Percentiles rank a stretch among this genome's conserved stretches.
Conservation (phyloP, 2,888 invertebrate genomes). For the Papilio demoleus region DNA sequence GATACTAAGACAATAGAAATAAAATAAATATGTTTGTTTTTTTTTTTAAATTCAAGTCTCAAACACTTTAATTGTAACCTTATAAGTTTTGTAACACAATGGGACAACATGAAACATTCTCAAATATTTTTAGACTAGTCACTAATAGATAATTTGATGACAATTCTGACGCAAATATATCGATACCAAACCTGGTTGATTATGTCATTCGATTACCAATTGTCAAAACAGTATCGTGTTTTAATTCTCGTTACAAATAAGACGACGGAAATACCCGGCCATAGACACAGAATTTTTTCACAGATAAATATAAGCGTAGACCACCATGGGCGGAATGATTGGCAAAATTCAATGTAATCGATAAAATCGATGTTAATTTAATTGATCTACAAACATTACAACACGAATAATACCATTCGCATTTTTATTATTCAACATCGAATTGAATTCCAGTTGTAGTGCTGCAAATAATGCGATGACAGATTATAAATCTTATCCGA, state of each 20-base stretch:
- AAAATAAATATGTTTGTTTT: too few species aligned
- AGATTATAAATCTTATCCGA: constrained; percentile 66
- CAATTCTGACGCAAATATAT: constrained; percentile 48
- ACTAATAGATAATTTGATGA: constrained; percentile 33
- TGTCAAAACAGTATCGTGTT: constrained; percentile 38
- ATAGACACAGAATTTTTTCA: background rate
- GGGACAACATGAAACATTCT: too few species aligned
- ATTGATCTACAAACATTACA: constrained; percentile 1
- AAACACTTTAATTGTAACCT: too few species aligned
- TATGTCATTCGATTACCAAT: constrained; percentile 54
- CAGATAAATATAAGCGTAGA: background rate
- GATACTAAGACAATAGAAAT: background rate
- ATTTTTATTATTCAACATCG: constrained; percentile 64
- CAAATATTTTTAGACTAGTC: too few species aligned
- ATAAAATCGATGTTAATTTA: constrained; percentile 6
- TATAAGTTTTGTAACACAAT: too few species aligned
- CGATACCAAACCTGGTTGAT: constrained; percentile 20
- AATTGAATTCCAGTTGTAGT: constrained; percentile 66
- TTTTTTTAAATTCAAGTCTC: background rate
- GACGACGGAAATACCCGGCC: constrained; percentile 25
- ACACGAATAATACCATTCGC: constrained; percentile 58
- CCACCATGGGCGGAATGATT: background rate
- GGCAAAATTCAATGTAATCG: background rate
- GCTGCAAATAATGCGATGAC: constrained; percentile 58
- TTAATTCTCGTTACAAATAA: constrained; percentile 48